phyloP scores from a whole-genome alignment of 2,113 vertebrate species.

The Clarias magur region DNA sequence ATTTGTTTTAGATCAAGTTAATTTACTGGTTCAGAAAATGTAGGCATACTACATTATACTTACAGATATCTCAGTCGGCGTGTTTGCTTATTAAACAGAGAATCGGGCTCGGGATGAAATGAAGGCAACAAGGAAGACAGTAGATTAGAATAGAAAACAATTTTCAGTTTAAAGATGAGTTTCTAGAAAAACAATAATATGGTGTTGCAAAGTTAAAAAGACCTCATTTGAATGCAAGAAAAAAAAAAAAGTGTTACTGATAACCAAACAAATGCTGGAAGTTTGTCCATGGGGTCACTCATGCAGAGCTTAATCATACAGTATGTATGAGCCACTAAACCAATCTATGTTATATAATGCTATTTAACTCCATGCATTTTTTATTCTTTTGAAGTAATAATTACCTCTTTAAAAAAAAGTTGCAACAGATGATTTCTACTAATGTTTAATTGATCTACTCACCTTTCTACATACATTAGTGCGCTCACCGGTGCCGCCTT shows the following conservation, averaged over 20 bases:
- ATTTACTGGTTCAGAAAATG: not conserved
- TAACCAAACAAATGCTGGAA: not conserved
- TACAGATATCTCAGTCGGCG: not conserved
- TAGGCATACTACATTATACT: not conserved
- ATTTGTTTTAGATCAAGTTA: conserved; percentile 9
- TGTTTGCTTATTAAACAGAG: not conserved
- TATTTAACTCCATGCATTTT: not conserved
- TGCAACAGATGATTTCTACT: not conserved
- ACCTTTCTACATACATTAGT: no score
- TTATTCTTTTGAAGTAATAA: not conserved
- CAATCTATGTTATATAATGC: no score
- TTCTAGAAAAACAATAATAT: not conserved
- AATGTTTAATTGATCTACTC: not conserved
- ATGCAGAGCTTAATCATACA: no score
- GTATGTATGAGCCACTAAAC: no score
- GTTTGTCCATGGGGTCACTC: not conserved
- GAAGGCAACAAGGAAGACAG: not conserved
- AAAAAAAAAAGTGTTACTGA: not conserved
- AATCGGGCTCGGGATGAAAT: not conserved
- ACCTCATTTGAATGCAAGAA: not conserved
- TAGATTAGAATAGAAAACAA: not conserved
- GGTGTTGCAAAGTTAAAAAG: not conserved
- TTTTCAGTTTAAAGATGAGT: not conserved
- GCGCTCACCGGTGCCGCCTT: no score
- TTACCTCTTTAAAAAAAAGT: not conserved